Evolutionary conservation across 2,797 vertebrate species (phyloP).

Genomic region (Aselliscus stoliczkanus): DNA sequence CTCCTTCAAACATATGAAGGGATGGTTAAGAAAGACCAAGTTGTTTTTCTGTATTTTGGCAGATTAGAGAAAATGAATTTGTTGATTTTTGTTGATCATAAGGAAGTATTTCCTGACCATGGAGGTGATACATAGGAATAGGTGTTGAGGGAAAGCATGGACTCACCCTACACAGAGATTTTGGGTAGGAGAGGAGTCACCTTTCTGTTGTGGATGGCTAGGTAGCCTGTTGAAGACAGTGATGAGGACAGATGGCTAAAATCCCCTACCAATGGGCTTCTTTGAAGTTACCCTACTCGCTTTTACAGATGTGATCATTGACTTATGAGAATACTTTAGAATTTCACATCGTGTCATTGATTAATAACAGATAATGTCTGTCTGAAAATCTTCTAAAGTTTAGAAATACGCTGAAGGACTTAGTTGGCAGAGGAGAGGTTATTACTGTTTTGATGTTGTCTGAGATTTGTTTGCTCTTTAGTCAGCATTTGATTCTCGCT

Average conservation of each 20-base stretch:
- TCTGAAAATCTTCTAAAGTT: slow-evolving; percentile 46
- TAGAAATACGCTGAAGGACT: slow-evolving; percentile 12
- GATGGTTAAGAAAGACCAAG: not conserved
- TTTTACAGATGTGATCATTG: not conserved
- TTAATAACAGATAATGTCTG: not conserved
- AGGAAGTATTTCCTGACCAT: slow-evolving; percentile 5
- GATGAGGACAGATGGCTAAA: not conserved
- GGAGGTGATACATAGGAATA: not conserved
- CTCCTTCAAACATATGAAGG: not conserved
- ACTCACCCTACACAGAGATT: not conserved
- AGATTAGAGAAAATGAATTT: not conserved
- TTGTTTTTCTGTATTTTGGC: slow-evolving; percentile 25
- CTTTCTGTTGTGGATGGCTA: not conserved
- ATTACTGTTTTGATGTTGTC: slow-evolving; percentile 38
- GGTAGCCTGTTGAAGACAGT: not conserved
- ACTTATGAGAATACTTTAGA: not conserved
- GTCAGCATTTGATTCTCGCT: slow-evolving; percentile 53
- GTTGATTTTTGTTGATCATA: slow-evolving; percentile 12
- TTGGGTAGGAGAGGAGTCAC: not conserved
- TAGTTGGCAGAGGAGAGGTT: slow-evolving; percentile 35
- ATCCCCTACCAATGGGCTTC: not conserved
- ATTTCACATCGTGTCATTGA: slow-evolving; percentile 24
- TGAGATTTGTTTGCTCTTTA: slow-evolving; percentile 49
- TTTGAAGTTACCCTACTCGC: not conserved
- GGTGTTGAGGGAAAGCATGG: not conserved